A percentile compares a stretch with the other conserved stretches of the same genome.
Evolutionary conservation across 2,888 invertebrate genomes (phyloP).

Genomic region (Lysandra coridon): DNA sequence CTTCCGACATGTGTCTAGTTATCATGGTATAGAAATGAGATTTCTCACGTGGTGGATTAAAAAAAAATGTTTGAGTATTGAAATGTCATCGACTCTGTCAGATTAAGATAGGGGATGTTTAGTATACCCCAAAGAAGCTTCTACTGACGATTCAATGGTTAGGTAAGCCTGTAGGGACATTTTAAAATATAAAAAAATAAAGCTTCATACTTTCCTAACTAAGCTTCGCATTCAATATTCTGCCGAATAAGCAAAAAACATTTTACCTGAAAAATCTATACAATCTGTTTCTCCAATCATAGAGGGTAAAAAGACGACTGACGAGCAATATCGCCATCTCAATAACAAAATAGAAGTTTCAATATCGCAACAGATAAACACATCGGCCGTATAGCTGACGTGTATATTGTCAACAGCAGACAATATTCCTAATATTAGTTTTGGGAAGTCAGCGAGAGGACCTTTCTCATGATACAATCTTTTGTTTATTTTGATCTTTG

Average conservation of each 20-base stretch:
- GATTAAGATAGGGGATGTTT: no score
- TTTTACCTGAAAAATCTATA: slow-evolving; percentile 1
- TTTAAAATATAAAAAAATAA: no score
- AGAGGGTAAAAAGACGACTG: slow-evolving; percentile 5
- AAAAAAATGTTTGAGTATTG: no score
- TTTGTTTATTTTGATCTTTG: slow-evolving; percentile 5
- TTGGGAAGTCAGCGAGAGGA: slow-evolving; percentile 16
- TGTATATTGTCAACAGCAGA: slow-evolving; percentile 27
- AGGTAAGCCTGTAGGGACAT: no score
- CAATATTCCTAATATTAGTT: slow-evolving; percentile 24
- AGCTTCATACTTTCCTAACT: no score
- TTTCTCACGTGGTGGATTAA: no score
- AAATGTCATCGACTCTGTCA: no score
- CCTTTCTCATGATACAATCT: slow-evolving; percentile 13
- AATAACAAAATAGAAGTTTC: slow-evolving; percentile 30
- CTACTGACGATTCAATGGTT: no score
- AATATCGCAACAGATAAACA: slow-evolving; percentile 27
- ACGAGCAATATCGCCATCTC: slow-evolving; percentile 9
- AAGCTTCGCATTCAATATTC: neutral
- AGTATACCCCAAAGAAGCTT: no score
- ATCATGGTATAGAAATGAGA: no score
- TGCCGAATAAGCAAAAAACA: neutral
- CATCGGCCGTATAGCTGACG: slow-evolving; percentile 28
- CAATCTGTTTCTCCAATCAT: neutral
- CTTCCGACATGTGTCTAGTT: no score